Evolutionary conservation across 2,797 vertebrate genomes (phyloP).

Genomic region (Iguana delicatissima): DNA sequence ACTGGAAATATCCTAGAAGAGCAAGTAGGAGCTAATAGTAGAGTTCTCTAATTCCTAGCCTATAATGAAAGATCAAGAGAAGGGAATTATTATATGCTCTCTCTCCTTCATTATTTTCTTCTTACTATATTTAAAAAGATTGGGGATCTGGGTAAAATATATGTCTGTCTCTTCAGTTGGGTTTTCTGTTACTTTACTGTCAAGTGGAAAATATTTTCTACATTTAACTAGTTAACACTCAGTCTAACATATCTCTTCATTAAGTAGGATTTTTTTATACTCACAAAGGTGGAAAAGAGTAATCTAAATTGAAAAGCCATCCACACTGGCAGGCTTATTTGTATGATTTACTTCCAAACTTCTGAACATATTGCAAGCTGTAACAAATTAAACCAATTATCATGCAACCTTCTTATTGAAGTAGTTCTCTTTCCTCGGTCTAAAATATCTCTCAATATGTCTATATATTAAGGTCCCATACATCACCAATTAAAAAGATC

Average conservation of each 20-base stretch:
- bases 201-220: conserved; percentile 19
- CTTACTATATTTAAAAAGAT: conserved; percentile 62
- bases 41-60: conserved; percentile 73
- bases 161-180: conserved; percentile 62
- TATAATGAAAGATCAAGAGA: conserved; percentile 79
- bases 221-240: conserved; percentile 33
- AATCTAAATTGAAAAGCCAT: conserved; percentile 10
- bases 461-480: neutral
- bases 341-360: conserved; percentile 10
- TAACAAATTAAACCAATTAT: conserved; percentile 32
- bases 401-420: neutral
- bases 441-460: neutral
- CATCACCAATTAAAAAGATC: neutral
- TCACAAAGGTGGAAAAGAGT: neutral
- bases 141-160: conserved; percentile 68
- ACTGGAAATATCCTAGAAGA: conserved; percentile 80
- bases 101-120: conserved; percentile 71
- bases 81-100: conserved; percentile 64
- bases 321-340: neutral
- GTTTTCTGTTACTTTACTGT: conserved; percentile 60
- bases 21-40: conserved; percentile 73
- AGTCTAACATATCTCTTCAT: conserved; percentile 36
- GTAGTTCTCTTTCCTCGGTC: neutral
- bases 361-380: conserved; percentile 6
- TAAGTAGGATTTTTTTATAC: conserved; percentile 9